Percentiles rank a stretch among this genome's conserved stretches.
Evolutionary conservation across 2,888 invertebrate species (phyloP).

Genomic region (Cantharis rustica): DNA sequence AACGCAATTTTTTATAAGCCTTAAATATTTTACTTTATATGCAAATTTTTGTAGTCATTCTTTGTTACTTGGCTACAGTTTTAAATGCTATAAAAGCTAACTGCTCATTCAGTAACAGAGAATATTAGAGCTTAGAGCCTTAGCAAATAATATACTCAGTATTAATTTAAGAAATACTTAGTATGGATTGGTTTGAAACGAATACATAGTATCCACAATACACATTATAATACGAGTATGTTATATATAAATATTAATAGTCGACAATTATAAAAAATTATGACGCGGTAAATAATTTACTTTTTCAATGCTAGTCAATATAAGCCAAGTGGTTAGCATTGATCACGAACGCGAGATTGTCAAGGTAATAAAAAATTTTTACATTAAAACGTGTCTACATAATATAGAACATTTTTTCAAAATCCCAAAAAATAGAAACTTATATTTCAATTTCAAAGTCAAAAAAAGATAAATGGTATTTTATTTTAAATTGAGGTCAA

Average conservation of each 20-base stretch:
- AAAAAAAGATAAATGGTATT: not conserved
- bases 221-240: too few species aligned
- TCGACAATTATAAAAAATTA: not conserved
- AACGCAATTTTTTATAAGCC: too few species aligned
- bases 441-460: not conserved
- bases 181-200: not conserved
- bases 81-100: too few species aligned
- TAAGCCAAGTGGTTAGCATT: constrained; percentile 17
- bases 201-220: not conserved
- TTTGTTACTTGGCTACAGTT: too few species aligned
- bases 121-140: too few species aligned
- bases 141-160: too few species aligned
- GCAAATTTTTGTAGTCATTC: too few species aligned
- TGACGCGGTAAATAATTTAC: not conserved
- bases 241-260: not conserved
- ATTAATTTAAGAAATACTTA: not conserved
- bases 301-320: not conserved
- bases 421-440: not conserved
- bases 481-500: not conserved
- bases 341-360: constrained; percentile 14
- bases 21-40: too few species aligned
- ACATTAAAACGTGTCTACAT: not conserved
- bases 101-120: too few species aligned
- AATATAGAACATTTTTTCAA: not conserved
- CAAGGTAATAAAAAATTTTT: constrained; percentile 6